Evolutionary conservation across 2,113 vertebrate species (phyloP).

Genomic region (Eublepharis macularius): DNA sequence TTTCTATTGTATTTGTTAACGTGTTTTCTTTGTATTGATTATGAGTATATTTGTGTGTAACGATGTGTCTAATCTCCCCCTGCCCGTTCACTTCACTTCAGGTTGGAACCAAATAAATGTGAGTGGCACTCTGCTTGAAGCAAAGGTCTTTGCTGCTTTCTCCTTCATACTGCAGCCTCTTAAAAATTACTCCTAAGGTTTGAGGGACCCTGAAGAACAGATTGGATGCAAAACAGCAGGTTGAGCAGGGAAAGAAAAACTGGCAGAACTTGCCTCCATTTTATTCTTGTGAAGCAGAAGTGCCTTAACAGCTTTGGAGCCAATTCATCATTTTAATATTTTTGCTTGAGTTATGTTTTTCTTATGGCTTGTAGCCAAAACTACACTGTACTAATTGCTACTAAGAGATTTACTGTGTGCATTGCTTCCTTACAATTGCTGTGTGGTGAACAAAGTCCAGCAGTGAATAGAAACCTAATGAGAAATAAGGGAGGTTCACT

Average conservation of each 20-base stretch:
- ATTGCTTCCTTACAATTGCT: neutral
- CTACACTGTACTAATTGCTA: neutral
- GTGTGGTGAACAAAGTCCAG: neutral
- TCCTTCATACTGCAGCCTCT: no score
- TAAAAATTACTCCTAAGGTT: no score
- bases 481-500: neutral
- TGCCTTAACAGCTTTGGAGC: no score
- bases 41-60: neutral
- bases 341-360: neutral
- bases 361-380: neutral
- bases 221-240: no score
- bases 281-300: no score
- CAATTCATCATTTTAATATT: neutral
- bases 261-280: no score
- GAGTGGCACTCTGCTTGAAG: no score
- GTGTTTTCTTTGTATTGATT: neutral
- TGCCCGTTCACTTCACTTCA: neutral
- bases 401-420: neutral
- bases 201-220: no score
- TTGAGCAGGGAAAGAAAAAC: no score
- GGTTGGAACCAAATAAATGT: no score
- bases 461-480: neutral
- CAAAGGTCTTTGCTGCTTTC: no score
- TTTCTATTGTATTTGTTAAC: neutral
- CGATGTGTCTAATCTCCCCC: neutral